Evolutionary conservation across 2,888 invertebrate genomes (phyloP).

Genomic region (Drosophila antonietae): DNA sequence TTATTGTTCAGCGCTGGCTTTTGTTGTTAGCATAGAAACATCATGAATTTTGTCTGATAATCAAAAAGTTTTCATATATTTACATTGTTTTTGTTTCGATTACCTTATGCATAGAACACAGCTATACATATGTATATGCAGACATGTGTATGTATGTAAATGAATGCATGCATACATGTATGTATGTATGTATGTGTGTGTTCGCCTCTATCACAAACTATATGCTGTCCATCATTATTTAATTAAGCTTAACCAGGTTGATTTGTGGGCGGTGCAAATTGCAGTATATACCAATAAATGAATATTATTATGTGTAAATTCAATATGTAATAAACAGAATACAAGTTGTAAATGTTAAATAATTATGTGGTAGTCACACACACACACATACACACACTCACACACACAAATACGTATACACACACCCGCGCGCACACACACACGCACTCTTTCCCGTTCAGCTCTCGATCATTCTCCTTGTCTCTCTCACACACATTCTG

Average conservation of each 20-base stretch:
- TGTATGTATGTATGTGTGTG: not conserved
- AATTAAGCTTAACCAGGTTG: slow-evolving; percentile 25
- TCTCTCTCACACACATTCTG: not conserved
- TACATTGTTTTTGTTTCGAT: slow-evolving; percentile 10
- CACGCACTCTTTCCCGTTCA: not conserved
- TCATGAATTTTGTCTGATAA: slow-evolving; percentile 10
- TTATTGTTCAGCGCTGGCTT: slow-evolving; percentile 1
- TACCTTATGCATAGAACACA: not conserved
- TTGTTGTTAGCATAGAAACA: slow-evolving; percentile 41
- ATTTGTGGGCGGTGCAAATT: slow-evolving; percentile 36
- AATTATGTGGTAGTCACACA: slow-evolving; percentile 13
- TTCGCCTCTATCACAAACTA: slow-evolving; percentile 25
- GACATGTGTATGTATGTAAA: no score
- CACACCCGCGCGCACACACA: not conserved
- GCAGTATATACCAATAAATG: slow-evolving; percentile 27
- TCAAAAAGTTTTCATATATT: slow-evolving; percentile 1
- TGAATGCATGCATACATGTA: not conserved
- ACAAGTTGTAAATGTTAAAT: slow-evolving; percentile 41
- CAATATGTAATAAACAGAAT: slow-evolving; percentile 43
- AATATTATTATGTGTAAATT: slow-evolving; percentile 50
- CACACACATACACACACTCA: not conserved
- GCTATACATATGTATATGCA: not conserved
- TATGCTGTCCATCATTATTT: slow-evolving; percentile 28
- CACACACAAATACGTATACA: no score
- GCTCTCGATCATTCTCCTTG: not conserved